Evolutionary conservation across 2,888 invertebrate genomes (phyloP), one percentile per base, ranked within the genome.

Genomic region (Polyommatus icarus): DNA sequence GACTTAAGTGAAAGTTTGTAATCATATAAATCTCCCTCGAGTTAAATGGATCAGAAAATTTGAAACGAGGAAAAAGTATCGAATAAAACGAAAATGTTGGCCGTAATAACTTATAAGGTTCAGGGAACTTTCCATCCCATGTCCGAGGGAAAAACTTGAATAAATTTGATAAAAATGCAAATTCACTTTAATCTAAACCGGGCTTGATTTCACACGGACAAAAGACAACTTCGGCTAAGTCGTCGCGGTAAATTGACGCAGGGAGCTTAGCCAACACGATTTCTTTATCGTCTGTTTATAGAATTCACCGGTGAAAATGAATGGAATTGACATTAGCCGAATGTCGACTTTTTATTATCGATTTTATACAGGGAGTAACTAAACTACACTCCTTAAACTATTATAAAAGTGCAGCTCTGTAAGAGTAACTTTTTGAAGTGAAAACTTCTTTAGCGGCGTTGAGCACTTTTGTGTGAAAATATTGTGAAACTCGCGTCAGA

Each of bases 181-280:
- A 79, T 80, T 81, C 79, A 82, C 81, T 83, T 81, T 83, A 87
- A 87, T 88, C 86, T 85, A 84, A 83, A 83, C 84, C 84, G 85
- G 84, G 87, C 85, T 84, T 86, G 86, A 88, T 87, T 87, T 87
- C 85, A 85, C 84, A 84, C 82, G 83, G 82, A 87, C 86, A 85
- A 87, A 87, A 87, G 87, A 83, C 85, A 71, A 59, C 76, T 85
- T 84, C 85, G 86, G 87, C 87, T 84, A 82, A 83, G 83, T 86
- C 67, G 29, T 84, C 82, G 83, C 83, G 83, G 78, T 71, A 81
- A 80, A 80, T 81, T 78, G 82, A 80, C 73, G 71, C 78, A 79
- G 79, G 79, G 71, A 76, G 78, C 80, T 78, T 80, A 78, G 80
- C 78, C 10, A 46, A 46, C 3, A 10, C 0, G 46, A 12, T 46